Evolutionary conservation across 2,888 invertebrate genomes (phyloP).

Genomic region (Pollenia labialis): DNA sequence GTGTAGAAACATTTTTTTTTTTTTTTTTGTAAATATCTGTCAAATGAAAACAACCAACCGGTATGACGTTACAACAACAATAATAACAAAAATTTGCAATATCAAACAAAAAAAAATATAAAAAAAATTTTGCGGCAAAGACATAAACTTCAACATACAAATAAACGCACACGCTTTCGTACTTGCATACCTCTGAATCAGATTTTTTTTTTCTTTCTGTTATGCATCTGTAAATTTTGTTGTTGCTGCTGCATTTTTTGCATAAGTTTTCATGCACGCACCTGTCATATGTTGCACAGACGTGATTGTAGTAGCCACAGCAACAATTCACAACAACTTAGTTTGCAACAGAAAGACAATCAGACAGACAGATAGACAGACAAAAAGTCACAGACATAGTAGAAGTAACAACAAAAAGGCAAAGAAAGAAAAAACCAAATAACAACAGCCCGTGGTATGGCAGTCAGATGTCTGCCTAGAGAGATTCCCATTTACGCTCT

Average conservation of each 20-base stretch:
- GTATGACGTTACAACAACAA: constrained; percentile 67
- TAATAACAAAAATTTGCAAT: constrained; percentile 59
- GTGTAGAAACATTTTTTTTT: constrained; percentile 62
- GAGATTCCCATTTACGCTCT: constrained; percentile 58
- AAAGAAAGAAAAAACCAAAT: not conserved
- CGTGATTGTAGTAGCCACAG: constrained; percentile 51
- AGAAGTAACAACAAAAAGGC: constrained; percentile 6
- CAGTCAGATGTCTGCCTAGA: constrained; percentile 53
- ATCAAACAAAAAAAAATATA: constrained; percentile 35
- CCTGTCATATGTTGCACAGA: constrained; percentile 70
- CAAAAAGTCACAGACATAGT: constrained; percentile 13
- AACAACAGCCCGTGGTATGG: constrained; percentile 22
- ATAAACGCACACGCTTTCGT: constrained; percentile 49
- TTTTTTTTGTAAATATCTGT: constrained; percentile 49
- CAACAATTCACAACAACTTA: constrained; percentile 32
- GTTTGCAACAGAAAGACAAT: constrained; percentile 31
- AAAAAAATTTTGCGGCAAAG: constrained; percentile 60
- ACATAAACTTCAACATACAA: constrained; percentile 28
- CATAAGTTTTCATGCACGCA: constrained; percentile 70
- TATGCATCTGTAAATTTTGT: constrained; percentile 39
- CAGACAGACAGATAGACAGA: constrained; percentile 30
- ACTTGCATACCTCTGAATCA: constrained; percentile 46
- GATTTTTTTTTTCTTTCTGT: constrained; percentile 5
- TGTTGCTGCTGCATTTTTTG: constrained; percentile 55
- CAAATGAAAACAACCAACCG: constrained; percentile 71